A percentile compares a stretch with the other conserved stretches of the same genome.
Evolutionary conservation across 2,797 vertebrate species (phyloP).

Genomic region (Gorsachius magnificus): DNA sequence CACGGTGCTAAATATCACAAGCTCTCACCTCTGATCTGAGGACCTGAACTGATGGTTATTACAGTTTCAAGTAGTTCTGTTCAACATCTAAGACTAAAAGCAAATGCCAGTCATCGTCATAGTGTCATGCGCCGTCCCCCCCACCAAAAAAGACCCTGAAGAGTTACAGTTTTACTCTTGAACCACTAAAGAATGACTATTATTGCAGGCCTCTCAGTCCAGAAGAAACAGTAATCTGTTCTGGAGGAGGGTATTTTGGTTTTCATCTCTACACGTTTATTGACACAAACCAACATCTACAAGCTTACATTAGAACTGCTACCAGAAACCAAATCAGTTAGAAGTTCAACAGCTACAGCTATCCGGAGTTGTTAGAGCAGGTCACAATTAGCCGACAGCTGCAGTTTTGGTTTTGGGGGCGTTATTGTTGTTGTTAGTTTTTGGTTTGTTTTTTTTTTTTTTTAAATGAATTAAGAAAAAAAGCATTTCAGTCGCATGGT

Average conservation of each 20-base stretch:
- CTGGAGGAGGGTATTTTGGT: background rate
- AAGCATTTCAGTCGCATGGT: background rate
- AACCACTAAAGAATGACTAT: background rate
- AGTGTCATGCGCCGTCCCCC: too few relatives aligned
- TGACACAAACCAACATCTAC: background rate
- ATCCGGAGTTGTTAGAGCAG: background rate
- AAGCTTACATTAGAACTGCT: background rate
- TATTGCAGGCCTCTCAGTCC: background rate
- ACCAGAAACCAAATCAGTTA: background rate
- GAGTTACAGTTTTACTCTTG: background rate
- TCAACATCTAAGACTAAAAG: background rate
- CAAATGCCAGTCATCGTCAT: background rate
- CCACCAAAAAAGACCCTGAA: background rate
- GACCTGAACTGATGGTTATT: background rate
- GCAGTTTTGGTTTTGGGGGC: background rate
- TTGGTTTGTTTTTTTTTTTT: background rate
- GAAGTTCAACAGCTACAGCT: background rate
- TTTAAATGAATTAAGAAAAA: background rate
- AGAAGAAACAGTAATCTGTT: background rate
- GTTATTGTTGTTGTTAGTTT: background rate
- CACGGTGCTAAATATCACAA: background rate
- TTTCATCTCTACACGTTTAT: background rate
- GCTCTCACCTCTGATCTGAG: background rate
- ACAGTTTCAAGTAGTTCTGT: background rate
- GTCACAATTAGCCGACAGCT: background rate